Evolutionary conservation across 2,797 vertebrate species (phyloP).

Genomic region (Cirrhinus molitorella): DNA sequence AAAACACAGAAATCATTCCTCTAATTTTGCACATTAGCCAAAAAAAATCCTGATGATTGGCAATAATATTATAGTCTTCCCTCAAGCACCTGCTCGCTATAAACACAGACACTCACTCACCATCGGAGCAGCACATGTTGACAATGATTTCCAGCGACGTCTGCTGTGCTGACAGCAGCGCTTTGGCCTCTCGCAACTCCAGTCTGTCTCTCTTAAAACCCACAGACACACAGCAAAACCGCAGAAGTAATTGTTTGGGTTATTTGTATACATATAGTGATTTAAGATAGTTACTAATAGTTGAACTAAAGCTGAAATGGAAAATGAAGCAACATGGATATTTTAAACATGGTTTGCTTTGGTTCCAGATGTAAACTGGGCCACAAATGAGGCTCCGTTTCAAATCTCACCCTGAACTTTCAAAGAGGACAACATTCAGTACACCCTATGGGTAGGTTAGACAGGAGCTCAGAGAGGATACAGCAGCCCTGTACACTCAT

Average conservation of each 20-base stretch:
- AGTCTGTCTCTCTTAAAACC: conserved; percentile 82
- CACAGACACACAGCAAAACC: conserved; percentile 15
- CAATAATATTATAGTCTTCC: not conserved
- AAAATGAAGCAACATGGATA: not conserved
- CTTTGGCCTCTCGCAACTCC: conserved; percentile 88
- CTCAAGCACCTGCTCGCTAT: no score
- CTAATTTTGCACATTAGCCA: conserved; percentile 3
- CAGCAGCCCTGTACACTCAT: conserved; percentile 9
- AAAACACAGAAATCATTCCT: not conserved
- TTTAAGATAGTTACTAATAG: not conserved
- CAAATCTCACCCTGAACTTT: not conserved
- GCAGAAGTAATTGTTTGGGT: conserved; percentile 13
- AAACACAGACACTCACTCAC: conserved; percentile 75
- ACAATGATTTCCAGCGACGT: conserved; percentile 96
- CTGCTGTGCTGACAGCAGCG: conserved; percentile 93
- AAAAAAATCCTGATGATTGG: not conserved
- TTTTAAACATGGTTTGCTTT: not conserved
- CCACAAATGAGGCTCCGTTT: not conserved
- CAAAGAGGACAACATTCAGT: not conserved
- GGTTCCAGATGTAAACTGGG: not conserved
- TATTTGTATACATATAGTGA: not conserved
- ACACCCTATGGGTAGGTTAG: not conserved
- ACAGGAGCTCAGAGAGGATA: conserved; percentile 17
- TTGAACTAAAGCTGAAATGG: no score
- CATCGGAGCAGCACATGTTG: conserved; percentile 97